Conservation (phyloP, 2,888 invertebrate species). For the Lasioglossum leucozonium region DNA sequence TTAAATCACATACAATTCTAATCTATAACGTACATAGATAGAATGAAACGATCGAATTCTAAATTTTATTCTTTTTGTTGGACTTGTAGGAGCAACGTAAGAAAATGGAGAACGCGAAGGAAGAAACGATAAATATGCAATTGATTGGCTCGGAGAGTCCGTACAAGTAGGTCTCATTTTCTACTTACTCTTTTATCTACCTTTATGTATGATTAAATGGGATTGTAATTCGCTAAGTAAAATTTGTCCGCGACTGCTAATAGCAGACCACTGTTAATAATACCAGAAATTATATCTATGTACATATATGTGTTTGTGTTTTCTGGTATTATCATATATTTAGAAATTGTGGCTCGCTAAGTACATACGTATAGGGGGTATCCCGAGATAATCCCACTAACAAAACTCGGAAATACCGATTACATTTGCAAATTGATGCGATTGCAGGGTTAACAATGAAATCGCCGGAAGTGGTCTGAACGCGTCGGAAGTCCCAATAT, state of each 20-base stretch:
- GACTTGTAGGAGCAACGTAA: background rate
- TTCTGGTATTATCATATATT: conserved; percentile 1
- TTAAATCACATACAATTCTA: background rate
- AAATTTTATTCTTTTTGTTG: background rate
- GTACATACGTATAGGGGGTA: background rate
- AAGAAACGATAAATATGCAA: conserved; percentile 77
- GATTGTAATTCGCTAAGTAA: background rate
- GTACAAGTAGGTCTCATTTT: conserved; percentile 74
- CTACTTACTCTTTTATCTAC: background rate
- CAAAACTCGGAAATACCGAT: conserved; percentile 16
- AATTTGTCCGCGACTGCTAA: background rate
- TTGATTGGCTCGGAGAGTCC: conserved; percentile 71
- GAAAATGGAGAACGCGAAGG: conserved; percentile 77
- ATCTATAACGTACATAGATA: background rate
- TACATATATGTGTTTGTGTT: background rate
- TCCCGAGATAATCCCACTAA: background rate
- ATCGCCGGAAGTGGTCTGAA: conserved; percentile 54
- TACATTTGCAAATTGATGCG: conserved; percentile 54
- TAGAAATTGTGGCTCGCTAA: background rate
- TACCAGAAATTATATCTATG: background rate
- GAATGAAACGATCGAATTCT: background rate
- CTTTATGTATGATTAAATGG: background rate
- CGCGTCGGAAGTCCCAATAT: conserved; percentile 56
- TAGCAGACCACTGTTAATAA: background rate
- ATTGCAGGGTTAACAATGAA: conserved; percentile 66